Percentiles rank a stretch among this genome's conserved stretches.
Conservation (phyloP, 2,113 vertebrate genomes). For the Antigone vipio region DNA sequence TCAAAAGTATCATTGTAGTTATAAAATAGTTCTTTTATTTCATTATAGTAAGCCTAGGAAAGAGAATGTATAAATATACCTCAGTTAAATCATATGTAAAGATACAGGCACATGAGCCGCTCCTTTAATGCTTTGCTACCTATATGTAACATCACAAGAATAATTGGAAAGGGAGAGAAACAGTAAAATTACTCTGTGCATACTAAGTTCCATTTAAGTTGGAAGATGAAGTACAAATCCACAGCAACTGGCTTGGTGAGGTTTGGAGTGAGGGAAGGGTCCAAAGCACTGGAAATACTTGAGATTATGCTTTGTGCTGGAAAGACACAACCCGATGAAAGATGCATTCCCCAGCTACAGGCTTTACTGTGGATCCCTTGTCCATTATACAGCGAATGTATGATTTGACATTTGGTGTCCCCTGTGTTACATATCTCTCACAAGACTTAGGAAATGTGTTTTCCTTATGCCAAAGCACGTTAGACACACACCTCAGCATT, state of each 20-base stretch:
- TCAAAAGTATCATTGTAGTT: conserved; percentile 11
- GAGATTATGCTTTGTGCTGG: neutral
- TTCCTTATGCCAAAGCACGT: neutral
- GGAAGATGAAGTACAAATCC: neutral
- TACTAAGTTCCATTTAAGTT: neutral
- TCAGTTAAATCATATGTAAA: neutral
- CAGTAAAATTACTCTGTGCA: neutral
- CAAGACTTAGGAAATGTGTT: neutral
- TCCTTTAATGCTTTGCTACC: neutral
- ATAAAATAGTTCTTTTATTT: conserved; percentile 29
- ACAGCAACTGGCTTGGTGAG: neutral
- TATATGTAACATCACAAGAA: neutral
- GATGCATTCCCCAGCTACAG: neutral
- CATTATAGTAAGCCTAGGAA: neutral
- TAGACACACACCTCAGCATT: neutral
- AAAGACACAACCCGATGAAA: neutral
- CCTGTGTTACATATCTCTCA: neutral
- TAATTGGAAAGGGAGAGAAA: neutral
- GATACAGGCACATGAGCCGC: neutral
- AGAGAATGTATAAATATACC: neutral
- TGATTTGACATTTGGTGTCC: neutral
- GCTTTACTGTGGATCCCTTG: neutral
- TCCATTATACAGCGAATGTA: neutral
- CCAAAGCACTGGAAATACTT: neutral
- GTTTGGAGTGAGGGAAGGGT: neutral